Conservation (phyloP, 2,797 vertebrate species). For the Acanthurus leucopareius region DNA sequence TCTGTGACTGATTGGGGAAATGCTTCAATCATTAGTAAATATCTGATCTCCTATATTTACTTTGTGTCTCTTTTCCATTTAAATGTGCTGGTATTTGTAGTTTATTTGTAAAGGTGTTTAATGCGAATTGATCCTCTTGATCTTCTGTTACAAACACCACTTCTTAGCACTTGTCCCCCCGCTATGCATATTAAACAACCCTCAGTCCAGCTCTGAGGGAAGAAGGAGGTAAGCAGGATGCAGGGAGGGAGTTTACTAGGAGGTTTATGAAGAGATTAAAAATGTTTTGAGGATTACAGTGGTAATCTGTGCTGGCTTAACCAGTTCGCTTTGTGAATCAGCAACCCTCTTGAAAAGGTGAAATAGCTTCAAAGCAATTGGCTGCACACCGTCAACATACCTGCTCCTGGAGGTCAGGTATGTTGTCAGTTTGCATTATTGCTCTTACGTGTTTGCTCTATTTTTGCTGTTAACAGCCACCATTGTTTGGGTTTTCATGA, state of each 20-base stretch:
- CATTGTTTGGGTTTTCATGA: conserved; percentile 15
- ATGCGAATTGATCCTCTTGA: conserved; percentile 5
- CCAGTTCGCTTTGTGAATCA: conserved; percentile 64
- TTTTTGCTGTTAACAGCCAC: background rate
- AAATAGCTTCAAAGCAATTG: conserved; percentile 37
- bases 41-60: background rate
- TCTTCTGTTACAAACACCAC: conserved; percentile 21
- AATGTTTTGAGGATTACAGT: conserved; percentile 80
- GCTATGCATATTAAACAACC: conserved; percentile 18
- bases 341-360: conserved; percentile 49
- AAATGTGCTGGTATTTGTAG: background rate
- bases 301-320: conserved; percentile 78
- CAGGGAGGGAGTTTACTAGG: conserved; percentile 19
- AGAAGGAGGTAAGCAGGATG: background rate
- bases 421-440: background rate
- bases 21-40: background rate
- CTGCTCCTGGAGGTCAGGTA: background rate
- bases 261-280: conserved; percentile 76
- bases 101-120: background rate
- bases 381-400: conserved; percentile 14
- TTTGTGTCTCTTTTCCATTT: background rate
- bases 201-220: background rate
- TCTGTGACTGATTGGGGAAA: background rate
- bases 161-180: background rate
- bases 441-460: background rate